Evolutionary conservation across 2,888 invertebrate genomes (phyloP), one percentile per base, ranked within the genome.

Genomic region (Drosophila longiperda): DNA sequence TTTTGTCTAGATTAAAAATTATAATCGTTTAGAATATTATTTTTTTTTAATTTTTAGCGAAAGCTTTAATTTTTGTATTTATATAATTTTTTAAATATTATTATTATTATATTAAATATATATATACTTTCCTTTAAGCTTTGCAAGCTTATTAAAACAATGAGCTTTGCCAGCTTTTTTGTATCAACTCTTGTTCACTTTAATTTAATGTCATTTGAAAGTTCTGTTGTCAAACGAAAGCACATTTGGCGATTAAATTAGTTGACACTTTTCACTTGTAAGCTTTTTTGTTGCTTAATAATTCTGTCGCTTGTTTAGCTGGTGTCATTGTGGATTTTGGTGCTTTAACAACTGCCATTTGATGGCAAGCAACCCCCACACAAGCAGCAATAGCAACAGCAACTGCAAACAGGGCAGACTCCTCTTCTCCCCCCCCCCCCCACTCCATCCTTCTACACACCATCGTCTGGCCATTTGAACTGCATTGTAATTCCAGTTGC

Each of bases 401-500:
- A 8, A 42, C 58, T 34, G 50, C 67, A 70, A 49, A 57, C 23
- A 20, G 12, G 15, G 7, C 45, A 45, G 12, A 45, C 45, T 12
- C 15, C 7, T 17, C 12, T 12, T 20, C 15, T 23, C 7, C 23
- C 42, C 7, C 38, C 23, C 33, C 52, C 23, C 50, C 15, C 26
- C 33, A 26, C 26, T 2, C 1, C 26, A 26, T 26, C 38, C 32
- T 45, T 20, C 8, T 23, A 15, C 23, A 45, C 26, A 34, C 52
- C 53, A 38, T 54, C 58, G 64, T 73, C 73, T 78, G 69, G 62
- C 62, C 66, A 63, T 45, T 45, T 33, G 57, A 48, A 61, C 72
- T 75, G 78, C 80, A 75, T 73, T 86, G 86, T 83, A 84, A 84
- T 83, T 86, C 78, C 69, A 74, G 57, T 53, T 67, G 23, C 75